A percentile compares a stretch with the other conserved stretches of the same genome.
phyloP scores from a whole-genome alignment of 2,888 invertebrate genomes.

The Phortica magna region DNA sequence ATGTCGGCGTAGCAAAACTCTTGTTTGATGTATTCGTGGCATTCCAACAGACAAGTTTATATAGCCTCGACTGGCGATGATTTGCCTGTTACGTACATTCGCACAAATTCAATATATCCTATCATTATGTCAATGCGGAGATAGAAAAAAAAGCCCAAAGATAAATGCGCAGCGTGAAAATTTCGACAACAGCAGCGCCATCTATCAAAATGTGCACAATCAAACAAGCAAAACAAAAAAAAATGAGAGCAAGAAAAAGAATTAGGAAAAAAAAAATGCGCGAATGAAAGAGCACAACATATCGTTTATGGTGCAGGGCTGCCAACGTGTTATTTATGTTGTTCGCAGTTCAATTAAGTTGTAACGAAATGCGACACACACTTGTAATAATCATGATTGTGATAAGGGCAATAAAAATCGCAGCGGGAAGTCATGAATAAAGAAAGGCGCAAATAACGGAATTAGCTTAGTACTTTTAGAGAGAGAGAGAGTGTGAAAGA shows the following conservation, averaged over 20 bases:
- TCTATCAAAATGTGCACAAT: constrained; percentile 62
- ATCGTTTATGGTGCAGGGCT: not conserved
- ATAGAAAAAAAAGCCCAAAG: constrained; percentile 42
- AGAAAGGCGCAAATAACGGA: constrained; percentile 38
- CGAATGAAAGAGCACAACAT: not conserved
- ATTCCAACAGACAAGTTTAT: too few species aligned
- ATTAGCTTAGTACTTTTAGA: constrained; percentile 33
- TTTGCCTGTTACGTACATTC: too few species aligned
- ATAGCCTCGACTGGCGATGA: too few species aligned
- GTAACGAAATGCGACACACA: constrained; percentile 14
- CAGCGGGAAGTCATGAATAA: constrained; percentile 5
- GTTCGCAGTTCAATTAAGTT: constrained; percentile 41
- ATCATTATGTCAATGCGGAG: too few species aligned
- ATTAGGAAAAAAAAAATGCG: constrained; percentile 45
- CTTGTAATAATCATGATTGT: not conserved
- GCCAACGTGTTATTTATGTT: constrained; percentile 56
- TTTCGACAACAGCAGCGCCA: constrained; percentile 65
- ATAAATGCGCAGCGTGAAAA: constrained; percentile 68
- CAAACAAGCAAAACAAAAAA: constrained; percentile 8
- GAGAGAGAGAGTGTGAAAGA: too few species aligned
- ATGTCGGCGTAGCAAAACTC: too few species aligned
- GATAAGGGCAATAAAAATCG: constrained; percentile 22
- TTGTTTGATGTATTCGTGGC: too few species aligned
- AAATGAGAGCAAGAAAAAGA: constrained; percentile 33
- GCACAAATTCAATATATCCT: too few species aligned